Base-by-base conservation (phyloP, 53 echinoderm and acorn worm genomes). In the Holothuria leucospilota region DNA sequence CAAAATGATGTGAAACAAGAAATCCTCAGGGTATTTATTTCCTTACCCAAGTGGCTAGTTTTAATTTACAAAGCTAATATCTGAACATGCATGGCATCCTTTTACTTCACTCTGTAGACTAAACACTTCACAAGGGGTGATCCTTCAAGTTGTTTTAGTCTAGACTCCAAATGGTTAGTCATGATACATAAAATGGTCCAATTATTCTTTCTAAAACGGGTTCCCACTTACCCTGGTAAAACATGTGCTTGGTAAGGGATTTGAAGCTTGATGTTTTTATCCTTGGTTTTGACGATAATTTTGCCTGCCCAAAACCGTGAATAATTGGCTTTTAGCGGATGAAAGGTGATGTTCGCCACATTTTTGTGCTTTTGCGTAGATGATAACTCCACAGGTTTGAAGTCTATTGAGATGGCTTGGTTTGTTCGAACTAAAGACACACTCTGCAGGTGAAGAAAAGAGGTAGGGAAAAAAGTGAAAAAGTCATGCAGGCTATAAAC, bases 211-310 rank as follows among this genome's bases (percentile, higher is more conserved):
- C 14, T 27, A 56, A 6, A 25, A n/a, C 56, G 1, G 24, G 16
- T 29, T 13, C 20, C 10, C 29, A 92, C 99, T 89, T 65, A 98
- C 99, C 99, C 99, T 84, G 93, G 99, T 81, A 98, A 91, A 62
- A 98, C 99, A 85, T 95, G 86, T 59, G 99, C 95, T 86, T 98
- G 95, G 90, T 98, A 98, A 28, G 99, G 99, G 38, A 98, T 90
- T 85, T 93, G 95, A 52, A 98, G 83, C 70, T 95, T 95, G 24
- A 88, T 34, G 29, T 88, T 92, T 81, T 98, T 98, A 77, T 98
- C 99, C 88, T 98, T 98, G 39, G 99, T 92, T 88, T 98, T 98
- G 63, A 98, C 88, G 51, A 98, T 95, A 82, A 98, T 95, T 88
- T 98, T 98, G 42, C 99, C 99, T 13, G 95, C 87, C 99, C 99